A percentile compares a stretch with the other conserved stretches of the same genome.
These are phyloP conservation scores for Muscicapa adusta DNA, from an alignment of 2,113 vertebrate species.

Conservation along the genomic window DNA sequence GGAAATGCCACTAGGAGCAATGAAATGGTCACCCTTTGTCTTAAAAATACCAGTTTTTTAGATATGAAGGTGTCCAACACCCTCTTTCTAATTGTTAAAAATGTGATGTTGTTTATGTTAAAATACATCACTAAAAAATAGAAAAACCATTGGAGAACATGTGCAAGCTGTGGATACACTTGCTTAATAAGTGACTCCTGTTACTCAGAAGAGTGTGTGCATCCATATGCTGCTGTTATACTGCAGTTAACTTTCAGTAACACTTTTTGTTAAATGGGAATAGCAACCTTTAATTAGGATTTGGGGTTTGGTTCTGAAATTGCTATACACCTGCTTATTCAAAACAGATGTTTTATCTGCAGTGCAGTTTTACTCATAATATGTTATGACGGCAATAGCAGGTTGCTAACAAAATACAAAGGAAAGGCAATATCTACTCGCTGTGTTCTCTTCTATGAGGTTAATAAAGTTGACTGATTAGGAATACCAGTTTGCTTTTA, in stretches of 20 bases:
- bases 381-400: constrained; percentile 59
- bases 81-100: not conserved
- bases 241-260: constrained; percentile 20
- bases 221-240: constrained; percentile 18
- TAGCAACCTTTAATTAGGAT: constrained; percentile 59
- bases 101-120: not conserved
- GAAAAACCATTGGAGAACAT: not conserved
- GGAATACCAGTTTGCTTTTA: constrained; percentile 51
- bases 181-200: not conserved
- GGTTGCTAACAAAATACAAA: constrained; percentile 62
- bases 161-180: not conserved
- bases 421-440: constrained; percentile 37
- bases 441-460: constrained; percentile 43
- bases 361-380: constrained; percentile 56
- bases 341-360: constrained; percentile 66
- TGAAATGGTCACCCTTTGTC: not conserved
- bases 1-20: not conserved
- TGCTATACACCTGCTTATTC: constrained; percentile 59
- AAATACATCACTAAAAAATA: not conserved
- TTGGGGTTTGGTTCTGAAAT: constrained; percentile 55
- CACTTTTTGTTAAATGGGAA: constrained; percentile 44
- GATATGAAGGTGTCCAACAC: not conserved
- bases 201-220: not conserved
- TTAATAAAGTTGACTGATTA: constrained; percentile 68
- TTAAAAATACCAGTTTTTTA: not conserved